Conservation (phyloP, 2,888 invertebrate genomes). For the Tiliacea aurago region DNA sequence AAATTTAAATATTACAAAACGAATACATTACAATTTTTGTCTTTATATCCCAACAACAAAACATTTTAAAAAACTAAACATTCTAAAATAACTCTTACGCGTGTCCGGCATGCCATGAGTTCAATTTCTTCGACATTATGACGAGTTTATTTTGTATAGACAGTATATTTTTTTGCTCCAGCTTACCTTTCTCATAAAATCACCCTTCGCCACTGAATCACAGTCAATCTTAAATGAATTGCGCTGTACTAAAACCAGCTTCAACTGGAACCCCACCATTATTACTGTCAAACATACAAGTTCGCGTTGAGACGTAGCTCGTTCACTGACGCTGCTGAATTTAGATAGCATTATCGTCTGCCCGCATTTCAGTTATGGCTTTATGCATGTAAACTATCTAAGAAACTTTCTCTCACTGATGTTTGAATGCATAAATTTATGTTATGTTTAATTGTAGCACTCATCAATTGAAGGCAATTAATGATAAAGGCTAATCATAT, state of each 20-base stretch:
- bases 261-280: slow-evolving; percentile 69
- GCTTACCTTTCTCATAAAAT: no score
- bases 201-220: no score
- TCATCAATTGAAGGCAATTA: slow-evolving; percentile 9
- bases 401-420: slow-evolving; percentile 55
- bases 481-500: neutral
- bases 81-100: no score
- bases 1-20: no score
- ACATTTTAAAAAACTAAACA: no score
- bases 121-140: no score
- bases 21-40: no score
- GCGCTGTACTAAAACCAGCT: slow-evolving; percentile 21
- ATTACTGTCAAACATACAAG: slow-evolving; percentile 84
- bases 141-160: no score
- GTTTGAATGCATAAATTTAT: slow-evolving; percentile 62
- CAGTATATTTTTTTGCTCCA: no score
- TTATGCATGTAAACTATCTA: slow-evolving; percentile 71
- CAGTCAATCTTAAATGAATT: no score
- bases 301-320: slow-evolving; percentile 70
- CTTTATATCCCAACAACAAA: no score
- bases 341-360: slow-evolving; percentile 78
- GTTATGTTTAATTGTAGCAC: slow-evolving; percentile 23
- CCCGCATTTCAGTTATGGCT: slow-evolving; percentile 73
- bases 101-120: no score
- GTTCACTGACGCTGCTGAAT: slow-evolving; percentile 76